Conservation (phyloP, 2,113 vertebrate genomes). For the Pantherophis guttatus region DNA sequence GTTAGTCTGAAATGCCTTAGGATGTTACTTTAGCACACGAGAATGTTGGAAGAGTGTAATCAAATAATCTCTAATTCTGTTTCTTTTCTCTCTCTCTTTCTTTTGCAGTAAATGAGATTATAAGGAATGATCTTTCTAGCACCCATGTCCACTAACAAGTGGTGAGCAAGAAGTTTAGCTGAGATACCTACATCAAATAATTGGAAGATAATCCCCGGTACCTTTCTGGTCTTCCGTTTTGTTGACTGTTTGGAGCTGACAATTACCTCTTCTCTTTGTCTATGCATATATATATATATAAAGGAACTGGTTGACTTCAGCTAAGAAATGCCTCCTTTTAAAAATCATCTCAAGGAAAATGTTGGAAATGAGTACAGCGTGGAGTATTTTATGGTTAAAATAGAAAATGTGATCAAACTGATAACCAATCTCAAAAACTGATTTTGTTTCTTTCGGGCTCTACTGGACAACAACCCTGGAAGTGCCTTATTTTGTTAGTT, state of each 20-base stretch:
- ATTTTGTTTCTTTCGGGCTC: conserved; percentile 28
- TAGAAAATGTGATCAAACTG: conserved; percentile 41
- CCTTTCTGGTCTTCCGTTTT: conserved; percentile 52
- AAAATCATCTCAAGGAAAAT: conserved; percentile 63
- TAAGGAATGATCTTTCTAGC: conserved; percentile 94
- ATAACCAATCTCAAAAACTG: conserved; percentile 27
- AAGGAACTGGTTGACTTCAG: conserved; percentile 30
- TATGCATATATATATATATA: not conserved
- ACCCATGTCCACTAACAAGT: conserved; percentile 77
- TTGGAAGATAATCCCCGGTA: conserved; percentile 41
- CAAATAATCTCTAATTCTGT: conserved; percentile 54
- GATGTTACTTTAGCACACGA: conserved; percentile 27
- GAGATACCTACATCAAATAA: conserved; percentile 5
- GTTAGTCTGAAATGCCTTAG: accelerated
- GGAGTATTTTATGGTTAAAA: conserved; percentile 46
- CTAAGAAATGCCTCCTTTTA: conserved; percentile 30
- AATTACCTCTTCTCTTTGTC: conserved; percentile 1
- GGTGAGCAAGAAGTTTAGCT: conserved; percentile 4
- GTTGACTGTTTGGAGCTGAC: conserved; percentile 51
- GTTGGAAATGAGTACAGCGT: not conserved
- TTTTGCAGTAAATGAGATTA: conserved; percentile 94
- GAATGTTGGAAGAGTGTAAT: not conserved
- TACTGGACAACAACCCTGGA: conserved; percentile 59
- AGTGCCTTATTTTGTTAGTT: conserved; percentile 72
- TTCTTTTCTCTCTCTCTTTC: conserved; percentile 65